Evolutionary conservation across 2,888 invertebrate species (phyloP), one percentile per base, ranked within the genome.

Genomic region (Synergus umbraculus): DNA sequence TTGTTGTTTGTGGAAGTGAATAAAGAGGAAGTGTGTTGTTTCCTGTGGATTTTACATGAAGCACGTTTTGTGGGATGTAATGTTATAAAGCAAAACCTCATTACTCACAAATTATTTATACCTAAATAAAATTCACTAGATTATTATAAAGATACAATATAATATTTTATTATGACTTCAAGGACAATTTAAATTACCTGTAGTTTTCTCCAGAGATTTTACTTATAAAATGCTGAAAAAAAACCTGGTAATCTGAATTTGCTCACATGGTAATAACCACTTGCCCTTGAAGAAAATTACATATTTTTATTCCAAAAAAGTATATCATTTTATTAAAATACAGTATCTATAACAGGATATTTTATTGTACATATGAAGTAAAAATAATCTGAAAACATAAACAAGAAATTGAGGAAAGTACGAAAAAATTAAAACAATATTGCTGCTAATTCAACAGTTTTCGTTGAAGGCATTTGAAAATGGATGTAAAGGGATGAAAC

Each of bases 321-420:
- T 54, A 54, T 54, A 54, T 54, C 2, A 54, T n/a, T n/a, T 54
- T n/a, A 54, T n/a, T 54, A 22, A 13, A 29, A 22, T 15, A 69
- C 29, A 18, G 15, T 29, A 73, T 54, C 73, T n/a, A 4, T 54
- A 15, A 73, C 73, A 29, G 73, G 37, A 54, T 54, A 54, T 49
- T 54, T 73, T 54, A 37, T 46, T 73, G 15, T 7, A 49, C 37
- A 37, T 29, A 54, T 73, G 73, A 54, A 73, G 73, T 73, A n/a
- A 13, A 73, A 73, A 37, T 29, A 73, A 54, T 73, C 54, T 73
- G 73, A 49, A 73, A 73, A 73, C 22, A 60, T 22, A 60, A 60
- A 73, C 13, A 22, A 22, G 22, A 22, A 22, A 22, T 22, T 22
- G 22, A 22, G 22, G 22, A 22, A 22, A 22, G 22, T 22, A 22